These are phyloP conservation scores for Sminthopsis crassicaudata DNA, from an alignment of 2,113 vertebrate genomes.

Conservation along the genomic window DNA sequence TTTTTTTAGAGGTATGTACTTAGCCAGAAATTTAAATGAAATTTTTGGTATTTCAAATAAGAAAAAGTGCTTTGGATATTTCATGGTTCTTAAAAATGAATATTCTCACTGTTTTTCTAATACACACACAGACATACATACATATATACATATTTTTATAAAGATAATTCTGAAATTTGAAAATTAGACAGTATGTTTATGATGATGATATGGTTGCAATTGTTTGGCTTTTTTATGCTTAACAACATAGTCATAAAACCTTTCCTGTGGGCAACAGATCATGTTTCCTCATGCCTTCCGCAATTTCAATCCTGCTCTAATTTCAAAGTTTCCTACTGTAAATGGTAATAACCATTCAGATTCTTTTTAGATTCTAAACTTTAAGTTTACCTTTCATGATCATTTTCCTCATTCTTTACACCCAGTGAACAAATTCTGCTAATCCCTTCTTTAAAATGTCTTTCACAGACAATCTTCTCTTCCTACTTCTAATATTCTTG, in stretches of 20 bases:
- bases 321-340: background rate
- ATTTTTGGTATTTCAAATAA: slow-evolving; percentile 40
- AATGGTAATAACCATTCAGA: background rate
- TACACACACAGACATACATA: no score
- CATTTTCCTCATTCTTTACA: background rate
- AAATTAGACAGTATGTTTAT: background rate
- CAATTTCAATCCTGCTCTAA: background rate
- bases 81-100: background rate
- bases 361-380: background rate
- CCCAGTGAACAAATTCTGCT: background rate
- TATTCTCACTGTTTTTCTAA: background rate
- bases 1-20: slow-evolving; percentile 36
- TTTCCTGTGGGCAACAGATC: background rate
- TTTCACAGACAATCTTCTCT: background rate
- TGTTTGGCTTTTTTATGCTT: background rate
- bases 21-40: slow-evolving; percentile 39
- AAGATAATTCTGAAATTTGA: slow-evolving; percentile 26
- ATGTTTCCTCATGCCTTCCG: background rate
- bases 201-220: background rate
- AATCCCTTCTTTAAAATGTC: background rate
- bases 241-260: slow-evolving; percentile 12
- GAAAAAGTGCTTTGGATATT: background rate
- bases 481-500: background rate
- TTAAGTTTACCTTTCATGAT: background rate
- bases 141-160: background rate